Evolutionary conservation across 1,140 invertebrate genomes (phyloP).

Genomic region (Microplitis demolitor): DNA sequence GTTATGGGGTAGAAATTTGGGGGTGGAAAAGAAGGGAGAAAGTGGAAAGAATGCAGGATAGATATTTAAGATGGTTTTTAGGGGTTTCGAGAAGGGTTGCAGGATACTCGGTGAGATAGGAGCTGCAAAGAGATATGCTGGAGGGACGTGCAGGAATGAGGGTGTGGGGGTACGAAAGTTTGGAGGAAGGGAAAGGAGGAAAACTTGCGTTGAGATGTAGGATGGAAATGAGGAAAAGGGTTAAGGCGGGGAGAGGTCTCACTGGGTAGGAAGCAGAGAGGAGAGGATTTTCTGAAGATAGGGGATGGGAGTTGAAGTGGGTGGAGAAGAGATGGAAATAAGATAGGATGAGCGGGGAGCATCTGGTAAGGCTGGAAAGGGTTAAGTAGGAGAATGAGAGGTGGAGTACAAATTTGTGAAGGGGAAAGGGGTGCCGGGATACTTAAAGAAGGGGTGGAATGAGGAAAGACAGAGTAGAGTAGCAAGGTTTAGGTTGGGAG

Average conservation of each 20-base stretch:
- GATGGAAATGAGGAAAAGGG: not conserved
- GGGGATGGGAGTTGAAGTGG: not conserved
- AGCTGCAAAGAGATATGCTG: not conserved
- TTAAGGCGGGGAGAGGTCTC: not conserved
- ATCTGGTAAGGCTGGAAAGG: too few species aligned
- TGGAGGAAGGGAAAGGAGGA: not conserved
- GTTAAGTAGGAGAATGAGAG: too few species aligned
- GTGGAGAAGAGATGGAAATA: too few species aligned
- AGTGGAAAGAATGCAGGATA: conserved; percentile 3
- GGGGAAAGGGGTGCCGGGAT: too few species aligned
- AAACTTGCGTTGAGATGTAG: conserved; percentile 4
- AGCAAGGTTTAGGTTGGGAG: too few species aligned
- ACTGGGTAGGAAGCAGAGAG: too few species aligned
- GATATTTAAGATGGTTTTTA: conserved; percentile 4
- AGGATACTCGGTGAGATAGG: conserved; percentile 18
- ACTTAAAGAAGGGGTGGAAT: too few species aligned
- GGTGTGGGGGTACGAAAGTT: conserved; percentile 12
- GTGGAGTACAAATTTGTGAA: too few species aligned
- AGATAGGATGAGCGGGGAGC: too few species aligned
- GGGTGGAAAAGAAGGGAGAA: not conserved
- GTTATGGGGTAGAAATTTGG: not conserved
- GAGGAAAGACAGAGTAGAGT: too few species aligned
- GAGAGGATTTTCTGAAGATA: too few species aligned
- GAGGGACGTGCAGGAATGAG: not conserved
- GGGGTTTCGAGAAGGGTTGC: not conserved